Evolutionary conservation across 53 echinoderm and acorn worm species (phyloP).

Genomic region (Holothuria scabra): DNA sequence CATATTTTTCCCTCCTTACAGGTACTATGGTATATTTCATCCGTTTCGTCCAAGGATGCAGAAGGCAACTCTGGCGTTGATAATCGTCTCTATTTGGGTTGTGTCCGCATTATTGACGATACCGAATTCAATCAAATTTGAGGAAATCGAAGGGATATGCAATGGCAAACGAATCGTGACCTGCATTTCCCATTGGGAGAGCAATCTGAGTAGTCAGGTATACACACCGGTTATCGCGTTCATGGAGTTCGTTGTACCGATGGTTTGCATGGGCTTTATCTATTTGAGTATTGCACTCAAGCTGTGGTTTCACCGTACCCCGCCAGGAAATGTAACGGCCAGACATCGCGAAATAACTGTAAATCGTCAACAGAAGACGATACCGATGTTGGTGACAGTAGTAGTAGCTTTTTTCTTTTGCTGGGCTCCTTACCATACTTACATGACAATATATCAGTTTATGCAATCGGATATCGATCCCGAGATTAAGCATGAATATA

Average conservation of each 20-base stretch:
- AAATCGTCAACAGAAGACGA: conserved; percentile 93
- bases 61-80: conserved; percentile 75
- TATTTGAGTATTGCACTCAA: conserved; percentile 88
- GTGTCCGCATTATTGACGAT: conserved; percentile 68
- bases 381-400: conserved; percentile 93
- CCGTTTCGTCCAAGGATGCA: conserved; percentile 93
- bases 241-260: conserved; percentile 81
- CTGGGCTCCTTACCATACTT: conserved; percentile 91
- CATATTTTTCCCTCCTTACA: conserved; percentile 23
- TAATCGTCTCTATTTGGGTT: conserved; percentile 73
- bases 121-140: conserved; percentile 75
- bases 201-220: conserved; percentile 48
- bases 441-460: conserved; percentile 72
- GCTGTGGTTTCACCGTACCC: conserved; percentile 90
- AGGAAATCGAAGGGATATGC: conserved; percentile 35
- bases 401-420: conserved; percentile 94
- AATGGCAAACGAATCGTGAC: conserved; percentile 40
- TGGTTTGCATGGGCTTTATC: conserved; percentile 79
- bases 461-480: conserved; percentile 42
- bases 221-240: conserved; percentile 75
- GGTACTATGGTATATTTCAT: conserved; percentile 94
- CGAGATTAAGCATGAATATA: conserved; percentile 43
- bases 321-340: conserved; percentile 86
- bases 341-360: conserved; percentile 92
- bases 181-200: conserved; percentile 73